Conservation (phyloP, 2,797 vertebrate species). For the Tarsius wallacei region DNA sequence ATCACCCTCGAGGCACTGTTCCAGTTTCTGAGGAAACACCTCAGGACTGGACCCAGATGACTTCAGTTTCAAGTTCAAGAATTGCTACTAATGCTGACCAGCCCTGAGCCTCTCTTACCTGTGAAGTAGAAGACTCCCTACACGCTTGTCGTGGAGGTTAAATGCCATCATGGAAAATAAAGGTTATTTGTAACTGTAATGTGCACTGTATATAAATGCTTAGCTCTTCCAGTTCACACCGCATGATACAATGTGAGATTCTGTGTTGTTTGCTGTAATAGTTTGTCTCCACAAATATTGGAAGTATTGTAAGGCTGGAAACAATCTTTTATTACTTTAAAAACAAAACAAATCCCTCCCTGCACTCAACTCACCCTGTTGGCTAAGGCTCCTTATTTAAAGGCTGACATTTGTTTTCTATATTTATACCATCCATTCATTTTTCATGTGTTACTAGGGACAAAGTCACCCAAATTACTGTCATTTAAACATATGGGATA, state of each 20-base stretch:
- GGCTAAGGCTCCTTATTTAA: constrained; percentile 39
- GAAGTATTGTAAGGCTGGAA: background rate
- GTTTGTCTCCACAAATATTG: background rate
- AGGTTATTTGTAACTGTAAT: background rate
- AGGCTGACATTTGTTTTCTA: constrained; percentile 11
- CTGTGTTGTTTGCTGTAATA: background rate
- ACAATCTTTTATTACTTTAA: background rate
- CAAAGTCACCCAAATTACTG: background rate
- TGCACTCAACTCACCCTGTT: background rate
- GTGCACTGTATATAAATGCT: background rate
- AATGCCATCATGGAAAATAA: background rate
- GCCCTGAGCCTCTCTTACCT: background rate
- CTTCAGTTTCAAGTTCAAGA: background rate
- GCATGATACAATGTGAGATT: too few relatives aligned
- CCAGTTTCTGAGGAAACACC: background rate
- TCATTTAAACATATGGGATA: background rate
- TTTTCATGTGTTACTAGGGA: background rate
- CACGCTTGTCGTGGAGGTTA: background rate
- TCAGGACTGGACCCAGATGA: background rate
- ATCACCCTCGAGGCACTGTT: background rate
- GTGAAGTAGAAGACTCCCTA: background rate
- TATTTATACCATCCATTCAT: background rate
- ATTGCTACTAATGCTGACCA: background rate
- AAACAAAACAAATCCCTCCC: background rate
- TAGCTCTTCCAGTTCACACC: background rate